A percentile compares a stretch with the other conserved stretches of the same genome.
Conservation (phyloP, 2,888 invertebrate species). For the Drosophila rubida region DNA sequence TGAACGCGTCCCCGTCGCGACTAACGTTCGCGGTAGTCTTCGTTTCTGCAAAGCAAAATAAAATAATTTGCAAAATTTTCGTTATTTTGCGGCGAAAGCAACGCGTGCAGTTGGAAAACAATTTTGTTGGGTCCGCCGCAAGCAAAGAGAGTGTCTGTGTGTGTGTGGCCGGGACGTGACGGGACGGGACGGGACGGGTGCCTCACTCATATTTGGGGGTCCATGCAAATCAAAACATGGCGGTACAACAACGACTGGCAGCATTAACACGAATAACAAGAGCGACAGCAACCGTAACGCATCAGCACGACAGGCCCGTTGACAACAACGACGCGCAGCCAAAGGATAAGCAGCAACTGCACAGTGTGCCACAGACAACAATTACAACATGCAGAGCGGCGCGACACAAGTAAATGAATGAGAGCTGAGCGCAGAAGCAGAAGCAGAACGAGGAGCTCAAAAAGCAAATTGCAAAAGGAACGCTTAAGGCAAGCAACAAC, state of each 20-base stretch:
- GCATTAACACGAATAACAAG: slow-evolving; percentile 19
- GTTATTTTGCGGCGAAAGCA: slow-evolving; percentile 18
- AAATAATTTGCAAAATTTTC: not conserved
- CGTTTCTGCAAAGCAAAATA: not conserved
- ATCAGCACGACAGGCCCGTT: slow-evolving; percentile 29
- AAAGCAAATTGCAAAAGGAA: slow-evolving; percentile 9
- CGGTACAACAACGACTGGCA: slow-evolving; percentile 39
- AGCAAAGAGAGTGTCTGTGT: not conserved
- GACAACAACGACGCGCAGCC: slow-evolving; percentile 13
- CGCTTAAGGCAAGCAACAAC: slow-evolving; percentile 11
- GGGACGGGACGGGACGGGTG: no score
- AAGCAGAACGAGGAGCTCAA: slow-evolving; percentile 4
- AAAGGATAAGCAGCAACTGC: slow-evolving; percentile 42
- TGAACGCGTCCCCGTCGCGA: slow-evolving; percentile 27
- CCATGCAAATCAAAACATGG: slow-evolving; percentile 60
- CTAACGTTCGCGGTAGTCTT: not conserved
- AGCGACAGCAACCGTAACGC: slow-evolving; percentile 17
- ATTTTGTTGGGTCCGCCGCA: slow-evolving; percentile 10
- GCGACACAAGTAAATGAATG: slow-evolving; percentile 39
- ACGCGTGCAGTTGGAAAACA: slow-evolving; percentile 26
- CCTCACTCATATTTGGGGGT: slow-evolving; percentile 34
- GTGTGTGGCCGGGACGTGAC: no score
- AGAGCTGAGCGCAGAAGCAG: slow-evolving; percentile 25
- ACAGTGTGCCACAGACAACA: slow-evolving; percentile 42
- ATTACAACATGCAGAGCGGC: slow-evolving; percentile 34